Base-by-base conservation (phyloP, 1,140 invertebrate genomes). In the Panagrolaimus sp. region DNA sequence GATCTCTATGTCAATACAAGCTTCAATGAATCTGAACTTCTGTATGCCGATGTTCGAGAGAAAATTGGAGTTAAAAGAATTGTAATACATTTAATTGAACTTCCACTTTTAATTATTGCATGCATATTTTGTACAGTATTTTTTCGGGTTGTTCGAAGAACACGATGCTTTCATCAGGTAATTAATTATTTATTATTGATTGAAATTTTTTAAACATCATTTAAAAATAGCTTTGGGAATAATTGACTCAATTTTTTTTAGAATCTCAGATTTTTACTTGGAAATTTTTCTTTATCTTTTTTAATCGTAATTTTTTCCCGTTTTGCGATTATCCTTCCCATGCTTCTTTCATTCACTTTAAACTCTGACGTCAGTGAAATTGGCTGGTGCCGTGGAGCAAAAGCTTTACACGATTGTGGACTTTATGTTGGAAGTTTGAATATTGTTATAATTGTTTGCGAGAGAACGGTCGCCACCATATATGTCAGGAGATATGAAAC, bases 221-320 rank as follows among this genome's bases (percentile, higher is more conserved):
- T n/a, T n/a, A n/a, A n/a, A n/a, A n/a, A 58, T 21, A 12, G 8
- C n/a, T 2, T 58, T 58, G 8, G 17, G 1, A 12, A 0, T 58
- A 58, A 58, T 24, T 17, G 2, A 58, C 15, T 4, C n/a, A n/a
- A n/a, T 2, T 24, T 58, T 58, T 17, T 58, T 26, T 28, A 58
- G 52, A 58, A 58, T 58, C 52, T 58, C 52, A 21, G 52, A 26
- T 58, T 58, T 28, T 28, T 58, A 4, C 21, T 58, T 21, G 21
- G 21, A 58, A 58, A 58, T 58, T 58, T 58, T 26, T 21, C 28
- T 12, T 58, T 58, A 12, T 21, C 21, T n/a, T 58, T 58, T 14
- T 12, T 24, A 58, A 26, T 58, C 21, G 52, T 58, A 2, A 58
- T 58, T 28, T 28, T 58, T 1, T 58, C 52, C 2, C 52, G 52